These are phyloP conservation scores for Tricholauxania praeusta DNA, from an alignment of 2,888 invertebrate species.

Conservation along the genomic window DNA sequence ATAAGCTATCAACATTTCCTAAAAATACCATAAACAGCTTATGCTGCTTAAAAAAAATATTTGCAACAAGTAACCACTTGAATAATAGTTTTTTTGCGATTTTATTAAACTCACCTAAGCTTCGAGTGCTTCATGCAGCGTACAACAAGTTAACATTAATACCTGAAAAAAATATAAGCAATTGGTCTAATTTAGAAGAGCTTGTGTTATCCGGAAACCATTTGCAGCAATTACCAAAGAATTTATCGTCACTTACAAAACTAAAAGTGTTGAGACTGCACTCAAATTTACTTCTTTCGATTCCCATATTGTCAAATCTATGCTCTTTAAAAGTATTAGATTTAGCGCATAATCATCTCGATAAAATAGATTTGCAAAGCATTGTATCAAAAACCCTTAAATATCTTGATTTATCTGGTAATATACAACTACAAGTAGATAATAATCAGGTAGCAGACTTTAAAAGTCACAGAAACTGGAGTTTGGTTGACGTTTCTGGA, in stretches of 20 bases:
- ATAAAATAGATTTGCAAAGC: constrained; percentile 80
- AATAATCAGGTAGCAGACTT: constrained; percentile 85
- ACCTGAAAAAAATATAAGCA: constrained; percentile 79
- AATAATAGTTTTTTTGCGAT: constrained; percentile 78
- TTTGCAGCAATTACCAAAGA: constrained; percentile 80
- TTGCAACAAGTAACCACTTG: constrained; percentile 82
- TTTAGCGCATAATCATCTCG: constrained; percentile 86
- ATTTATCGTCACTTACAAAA: constrained; percentile 78
- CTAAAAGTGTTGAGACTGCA: constrained; percentile 83
- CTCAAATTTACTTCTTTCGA: constrained; percentile 81
- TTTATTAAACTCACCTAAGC: constrained; percentile 74
- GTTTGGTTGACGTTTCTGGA: constrained; percentile 87
- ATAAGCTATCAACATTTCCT: constrained; percentile 78
- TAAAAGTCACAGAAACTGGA: constrained; percentile 83
- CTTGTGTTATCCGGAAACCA: constrained; percentile 86
- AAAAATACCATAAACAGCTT: constrained; percentile 67
- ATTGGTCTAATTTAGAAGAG: constrained; percentile 85
- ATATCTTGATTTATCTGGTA: constrained; percentile 87
- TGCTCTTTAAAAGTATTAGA: constrained; percentile 82
- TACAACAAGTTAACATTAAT: constrained; percentile 82
- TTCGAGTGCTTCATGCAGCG: constrained; percentile 80
- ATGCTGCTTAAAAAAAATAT: constrained; percentile 75
- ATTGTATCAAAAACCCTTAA: constrained; percentile 86
- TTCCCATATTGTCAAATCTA: constrained; percentile 82
- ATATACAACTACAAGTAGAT: constrained; percentile 84